Evolutionary conservation across 2,888 invertebrate genomes (phyloP), one percentile per base, ranked within the genome.

Genomic region (Zelleria hepariella): DNA sequence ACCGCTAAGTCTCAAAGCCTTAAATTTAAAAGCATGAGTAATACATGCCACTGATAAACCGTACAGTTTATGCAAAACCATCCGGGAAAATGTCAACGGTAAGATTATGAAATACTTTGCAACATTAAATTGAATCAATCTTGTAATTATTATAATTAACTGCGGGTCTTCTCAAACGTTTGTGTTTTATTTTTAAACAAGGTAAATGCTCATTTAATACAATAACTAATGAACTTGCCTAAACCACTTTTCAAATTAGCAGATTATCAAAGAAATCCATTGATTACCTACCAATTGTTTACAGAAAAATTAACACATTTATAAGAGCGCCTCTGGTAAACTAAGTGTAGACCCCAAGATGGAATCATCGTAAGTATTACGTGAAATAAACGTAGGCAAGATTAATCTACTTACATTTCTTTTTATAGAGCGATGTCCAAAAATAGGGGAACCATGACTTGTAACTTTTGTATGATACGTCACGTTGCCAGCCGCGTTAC

Each of bases 371-470:
- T 1, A 15, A 42, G 10, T 42, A 10, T 32, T 32, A 32, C 32
- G 32, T 32, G n/a, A 32, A 32, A 32, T 15, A 42, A 42, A 15
- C 15, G 10, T 27, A 55, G 26, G 55, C 10, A 55, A 55, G 18
- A 6, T n/a, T n/a, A n/a, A n/a, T 15, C 32, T 42, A 15, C 32
- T 42, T 42, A 23, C 15, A 49, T 60, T 57, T 26, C 52, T 24
- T 55, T 58, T 60, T 18, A 51, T 51, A 15, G 47, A 58, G 15
- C 54, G 24, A 53, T 57, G 56, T 56, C 48, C 15, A 59, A 27
- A 49, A 49, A 55, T 54, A 27, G 26, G 23, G 26, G 32, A 42
- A 42, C 21, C 21, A 60, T 47, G n/a, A 53, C 58, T 48, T 27
- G 58, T 54, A 55, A 27, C 23, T 60, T 54, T 26, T 42, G 32